phyloP scores from a whole-genome alignment of 1,140 invertebrate species.

The Macrobrachium rosenbergii region DNA sequence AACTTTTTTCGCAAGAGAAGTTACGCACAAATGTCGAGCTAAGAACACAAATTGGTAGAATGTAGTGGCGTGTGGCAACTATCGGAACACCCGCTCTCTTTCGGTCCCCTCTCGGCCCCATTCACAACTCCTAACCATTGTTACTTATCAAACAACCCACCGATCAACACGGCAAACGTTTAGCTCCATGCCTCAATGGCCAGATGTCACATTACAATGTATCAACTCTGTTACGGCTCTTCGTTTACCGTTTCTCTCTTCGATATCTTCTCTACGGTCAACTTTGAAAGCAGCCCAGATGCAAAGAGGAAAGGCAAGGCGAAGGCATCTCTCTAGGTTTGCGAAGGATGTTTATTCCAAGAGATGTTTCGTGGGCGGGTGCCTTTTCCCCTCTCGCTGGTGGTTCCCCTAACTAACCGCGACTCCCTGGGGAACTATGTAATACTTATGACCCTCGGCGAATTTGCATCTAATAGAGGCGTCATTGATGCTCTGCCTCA shows the following conservation, averaged over 20 bases:
- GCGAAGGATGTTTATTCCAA: neutral
- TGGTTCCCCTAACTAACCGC: conserved; percentile 35
- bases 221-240: neutral
- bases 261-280: too few species aligned
- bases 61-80: neutral
- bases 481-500: too few species aligned
- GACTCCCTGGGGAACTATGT: conserved; percentile 45
- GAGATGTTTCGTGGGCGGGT: neutral
- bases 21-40: too few species aligned
- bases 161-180: conserved; percentile 49
- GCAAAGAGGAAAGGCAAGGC: neutral
- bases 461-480: conserved; percentile 50
- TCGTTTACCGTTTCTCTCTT: neutral
- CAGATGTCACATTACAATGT: conserved; percentile 28
- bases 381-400: conserved; percentile 8
- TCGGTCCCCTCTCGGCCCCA: conserved; percentile 1
- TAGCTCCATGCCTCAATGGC: neutral
- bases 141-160: conserved; percentile 52
- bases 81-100: neutral
- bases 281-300: too few species aligned
- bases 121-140: conserved; percentile 47
- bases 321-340: neutral
- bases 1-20: too few species aligned
- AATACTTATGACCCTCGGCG: conserved; percentile 57
- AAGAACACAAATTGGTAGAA: neutral